These are phyloP conservation scores for Cephus sareptanus DNA, from an alignment of 2,888 invertebrate genomes.

Conservation along the genomic window DNA sequence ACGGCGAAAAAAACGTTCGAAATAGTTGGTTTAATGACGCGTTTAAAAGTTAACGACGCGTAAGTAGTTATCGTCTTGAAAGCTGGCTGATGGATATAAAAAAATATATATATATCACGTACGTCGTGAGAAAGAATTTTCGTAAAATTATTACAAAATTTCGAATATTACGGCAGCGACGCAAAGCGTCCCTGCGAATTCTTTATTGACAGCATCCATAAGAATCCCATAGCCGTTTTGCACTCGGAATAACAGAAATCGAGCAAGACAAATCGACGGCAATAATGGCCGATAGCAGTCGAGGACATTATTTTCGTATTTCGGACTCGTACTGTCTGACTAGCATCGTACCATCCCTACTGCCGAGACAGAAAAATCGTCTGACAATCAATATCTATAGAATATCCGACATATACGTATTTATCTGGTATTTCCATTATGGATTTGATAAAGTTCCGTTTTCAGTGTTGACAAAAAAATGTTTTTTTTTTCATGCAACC, in stretches of 20 bases:
- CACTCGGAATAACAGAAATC: conserved; percentile 1
- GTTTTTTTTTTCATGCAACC: too few species aligned
- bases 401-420: conserved; percentile 35
- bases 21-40: not conserved
- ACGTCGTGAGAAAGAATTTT: not conserved
- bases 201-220: not conserved
- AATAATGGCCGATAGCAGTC: conserved; percentile 48
- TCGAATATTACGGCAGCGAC: not conserved
- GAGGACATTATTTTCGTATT: conserved; percentile 49
- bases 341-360: conserved; percentile 22
- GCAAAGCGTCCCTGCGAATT: not conserved
- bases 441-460: not conserved
- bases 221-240: not conserved
- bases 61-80: not conserved
- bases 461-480: not conserved
- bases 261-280: conserved; percentile 46
- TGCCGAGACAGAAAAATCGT: conserved; percentile 38
- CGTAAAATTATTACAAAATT: not conserved
- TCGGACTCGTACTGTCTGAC: conserved; percentile 24
- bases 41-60: not conserved
- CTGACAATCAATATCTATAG: conserved; percentile 46
- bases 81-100: not conserved
- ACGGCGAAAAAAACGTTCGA: not conserved
- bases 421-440: not conserved
- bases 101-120: not conserved